Percentiles rank a stretch among this genome's conserved stretches.
Evolutionary conservation across 2,113 vertebrate species (phyloP).

Genomic region (Pluvianellus socialis): DNA sequence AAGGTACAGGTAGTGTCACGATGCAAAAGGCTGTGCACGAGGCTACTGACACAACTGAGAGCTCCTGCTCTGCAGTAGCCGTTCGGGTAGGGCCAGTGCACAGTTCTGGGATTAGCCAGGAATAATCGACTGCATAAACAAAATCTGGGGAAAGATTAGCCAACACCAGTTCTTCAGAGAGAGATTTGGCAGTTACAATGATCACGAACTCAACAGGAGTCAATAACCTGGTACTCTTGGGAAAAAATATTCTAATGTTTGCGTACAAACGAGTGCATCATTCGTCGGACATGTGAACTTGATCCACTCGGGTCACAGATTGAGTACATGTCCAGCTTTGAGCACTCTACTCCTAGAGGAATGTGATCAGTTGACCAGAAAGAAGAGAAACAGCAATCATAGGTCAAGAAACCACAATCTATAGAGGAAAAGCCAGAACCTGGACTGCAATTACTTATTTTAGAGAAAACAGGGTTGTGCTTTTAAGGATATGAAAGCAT

Average conservation of each 20-base stretch:
- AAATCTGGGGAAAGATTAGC: background rate
- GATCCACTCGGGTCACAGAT: background rate
- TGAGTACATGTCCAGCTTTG: background rate
- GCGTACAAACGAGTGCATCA: background rate
- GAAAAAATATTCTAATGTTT: background rate
- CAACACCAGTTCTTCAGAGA: background rate
- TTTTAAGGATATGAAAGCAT: background rate
- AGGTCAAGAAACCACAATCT: background rate
- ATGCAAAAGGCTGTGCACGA: background rate
- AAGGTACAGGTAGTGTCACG: background rate
- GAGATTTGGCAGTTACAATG: background rate
- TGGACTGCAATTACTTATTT: background rate
- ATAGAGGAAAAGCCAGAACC: background rate
- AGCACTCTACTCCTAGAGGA: background rate
- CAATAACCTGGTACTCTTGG: background rate
- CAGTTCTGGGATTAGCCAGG: background rate
- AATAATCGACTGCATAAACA: background rate
- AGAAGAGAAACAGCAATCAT: background rate
- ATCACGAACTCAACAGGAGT: background rate
- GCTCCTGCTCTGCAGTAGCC: background rate
- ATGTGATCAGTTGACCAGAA: background rate
- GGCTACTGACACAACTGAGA: background rate
- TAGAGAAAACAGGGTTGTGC: background rate
- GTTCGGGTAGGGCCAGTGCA: background rate
- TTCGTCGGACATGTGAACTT: background rate